Evolutionary conservation across 2,888 invertebrate species (phyloP).

Genomic region (Ditula angustiorana): DNA sequence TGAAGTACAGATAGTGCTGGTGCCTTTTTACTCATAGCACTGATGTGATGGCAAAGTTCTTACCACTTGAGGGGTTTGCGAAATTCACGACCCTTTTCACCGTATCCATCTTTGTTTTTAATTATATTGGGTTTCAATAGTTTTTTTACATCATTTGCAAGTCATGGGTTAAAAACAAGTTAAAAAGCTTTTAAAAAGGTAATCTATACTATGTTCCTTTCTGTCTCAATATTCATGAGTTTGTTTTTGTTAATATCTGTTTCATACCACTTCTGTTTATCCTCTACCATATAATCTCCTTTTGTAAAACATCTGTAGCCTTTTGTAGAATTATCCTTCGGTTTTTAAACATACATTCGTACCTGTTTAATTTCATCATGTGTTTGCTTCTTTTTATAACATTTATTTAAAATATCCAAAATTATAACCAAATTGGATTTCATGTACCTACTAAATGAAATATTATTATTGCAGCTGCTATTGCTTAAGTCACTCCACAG

Average conservation of each 20-base stretch:
- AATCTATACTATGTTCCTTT: background rate
- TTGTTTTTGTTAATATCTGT: no score
- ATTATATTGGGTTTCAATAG: no score
- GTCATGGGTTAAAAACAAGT: no score
- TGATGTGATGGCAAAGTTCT: no score
- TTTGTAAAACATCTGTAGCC: no score
- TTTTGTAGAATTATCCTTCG: background rate
- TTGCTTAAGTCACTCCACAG: conserved; percentile 84
- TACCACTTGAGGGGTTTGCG: no score
- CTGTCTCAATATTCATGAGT: background rate
- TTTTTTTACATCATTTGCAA: no score
- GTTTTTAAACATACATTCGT: background rate
- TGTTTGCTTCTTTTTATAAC: conserved; percentile 20
- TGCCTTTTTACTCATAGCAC: no score
- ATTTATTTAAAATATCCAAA: conserved; percentile 17
- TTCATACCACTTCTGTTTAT: background rate
- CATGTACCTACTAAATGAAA: conserved; percentile 67
- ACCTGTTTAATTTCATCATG: background rate
- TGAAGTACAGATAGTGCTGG: no score
- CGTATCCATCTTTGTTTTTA: no score
- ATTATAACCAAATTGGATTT: conserved; percentile 17
- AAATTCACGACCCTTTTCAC: no score
- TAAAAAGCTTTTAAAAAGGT: no score
- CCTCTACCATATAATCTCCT: background rate
- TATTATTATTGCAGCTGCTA: conserved; percentile 83